Conservation (phyloP, 2,888 invertebrate genomes). For the Agrochola lychnidis region DNA sequence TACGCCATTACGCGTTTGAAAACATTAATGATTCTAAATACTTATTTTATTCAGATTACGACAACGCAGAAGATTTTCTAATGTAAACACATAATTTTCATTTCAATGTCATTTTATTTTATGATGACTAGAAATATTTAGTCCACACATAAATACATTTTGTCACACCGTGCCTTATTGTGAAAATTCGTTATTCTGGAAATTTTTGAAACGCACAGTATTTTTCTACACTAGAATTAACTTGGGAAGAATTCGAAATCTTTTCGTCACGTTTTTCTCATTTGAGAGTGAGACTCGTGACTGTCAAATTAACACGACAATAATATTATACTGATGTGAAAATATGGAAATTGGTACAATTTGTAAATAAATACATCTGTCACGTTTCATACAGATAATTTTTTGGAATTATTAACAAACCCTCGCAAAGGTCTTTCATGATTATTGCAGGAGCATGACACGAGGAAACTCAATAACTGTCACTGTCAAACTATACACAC, state of each 20-base stretch:
- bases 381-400: slow-evolving; percentile 1
- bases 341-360: slow-evolving; percentile 29
- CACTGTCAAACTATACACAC: background rate
- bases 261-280: slow-evolving; percentile 32
- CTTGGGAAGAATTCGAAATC: slow-evolving; percentile 11
- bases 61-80: slow-evolving; percentile 14
- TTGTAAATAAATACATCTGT: slow-evolving; percentile 4
- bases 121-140: slow-evolving; percentile 9
- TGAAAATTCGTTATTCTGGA: background rate
- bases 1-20: slow-evolving; percentile 11
- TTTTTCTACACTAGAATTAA: background rate
- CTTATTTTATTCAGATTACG: slow-evolving; percentile 2
- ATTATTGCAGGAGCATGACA: no score
- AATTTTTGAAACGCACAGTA: background rate
- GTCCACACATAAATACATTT: background rate
- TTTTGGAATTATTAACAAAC: background rate
- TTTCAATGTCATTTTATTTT: slow-evolving; percentile 13
- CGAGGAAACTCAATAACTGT: no score
- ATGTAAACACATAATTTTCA: slow-evolving; percentile 15
- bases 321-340: slow-evolving; percentile 16
- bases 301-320: slow-evolving; percentile 31
- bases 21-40: slow-evolving; percentile 32
- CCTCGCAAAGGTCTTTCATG: no score
- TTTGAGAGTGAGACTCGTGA: slow-evolving; percentile 38
- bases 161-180: slow-evolving; percentile 9